phyloP scores from a whole-genome alignment of 2,888 invertebrate species.

The Eueremaeus valkanovi region DNA sequence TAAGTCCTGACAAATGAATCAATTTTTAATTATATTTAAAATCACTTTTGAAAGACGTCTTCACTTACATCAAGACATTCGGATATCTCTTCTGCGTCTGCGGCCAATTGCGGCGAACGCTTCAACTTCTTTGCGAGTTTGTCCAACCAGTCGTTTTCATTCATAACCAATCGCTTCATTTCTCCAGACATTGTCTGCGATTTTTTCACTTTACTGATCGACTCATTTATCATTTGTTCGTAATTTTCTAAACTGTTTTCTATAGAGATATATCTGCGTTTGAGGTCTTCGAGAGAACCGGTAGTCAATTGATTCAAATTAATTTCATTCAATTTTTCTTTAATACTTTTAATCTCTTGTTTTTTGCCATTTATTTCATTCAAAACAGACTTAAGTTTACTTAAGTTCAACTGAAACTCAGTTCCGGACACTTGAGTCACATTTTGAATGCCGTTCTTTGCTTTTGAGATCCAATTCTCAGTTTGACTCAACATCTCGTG shows the following conservation, averaged over 20 bases:
- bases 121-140: conserved; percentile 70
- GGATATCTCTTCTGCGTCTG: conserved; percentile 87
- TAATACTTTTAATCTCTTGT: not conserved
- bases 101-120: conserved; percentile 64
- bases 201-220: conserved; percentile 61
- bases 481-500: conserved; percentile 43
- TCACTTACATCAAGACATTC: conserved; percentile 75
- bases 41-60: conserved; percentile 1
- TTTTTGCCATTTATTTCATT: not conserved
- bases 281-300: conserved; percentile 59
- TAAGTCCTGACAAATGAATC: conserved; percentile 62
- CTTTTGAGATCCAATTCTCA: conserved; percentile 43
- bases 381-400: conserved; percentile 11
- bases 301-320: conserved; percentile 54
- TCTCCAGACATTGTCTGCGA: conserved; percentile 73
- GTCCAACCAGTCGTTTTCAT: conserved; percentile 74
- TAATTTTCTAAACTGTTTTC: conserved; percentile 69
- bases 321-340: conserved; percentile 13
- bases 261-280: conserved; percentile 64
- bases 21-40: not conserved
- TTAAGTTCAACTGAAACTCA: not conserved
- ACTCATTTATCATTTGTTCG: conserved; percentile 65
- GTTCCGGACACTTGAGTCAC: not conserved
- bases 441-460: conserved; percentile 49
- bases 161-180: conserved; percentile 66